phyloP scores from a whole-genome alignment of 1,140 invertebrate species.

The Anadara kagoshimensis region DNA sequence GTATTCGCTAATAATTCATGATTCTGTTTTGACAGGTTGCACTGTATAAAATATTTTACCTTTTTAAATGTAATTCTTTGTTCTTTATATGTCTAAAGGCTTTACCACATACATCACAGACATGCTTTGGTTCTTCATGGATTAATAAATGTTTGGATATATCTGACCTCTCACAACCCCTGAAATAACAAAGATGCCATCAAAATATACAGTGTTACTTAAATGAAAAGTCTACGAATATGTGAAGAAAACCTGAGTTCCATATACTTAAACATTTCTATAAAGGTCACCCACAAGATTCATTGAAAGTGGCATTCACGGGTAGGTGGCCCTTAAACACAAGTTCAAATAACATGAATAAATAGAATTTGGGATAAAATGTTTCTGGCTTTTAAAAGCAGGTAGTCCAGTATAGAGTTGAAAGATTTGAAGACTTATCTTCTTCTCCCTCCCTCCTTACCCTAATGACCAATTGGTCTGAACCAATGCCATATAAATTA shows the following conservation, averaged over 20 bases:
- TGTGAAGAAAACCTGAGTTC: no score
- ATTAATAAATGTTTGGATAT: conserved; percentile 74
- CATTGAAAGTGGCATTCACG: neutral
- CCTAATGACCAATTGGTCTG: no score
- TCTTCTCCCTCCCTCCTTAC: no score
- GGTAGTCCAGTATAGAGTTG: no score
- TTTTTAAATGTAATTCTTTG: conserved; percentile 74
- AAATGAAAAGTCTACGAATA: neutral
- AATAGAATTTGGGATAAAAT: no score
- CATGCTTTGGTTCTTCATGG: conserved; percentile 73
- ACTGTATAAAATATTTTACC: conserved; percentile 49
- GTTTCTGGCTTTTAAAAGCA: no score
- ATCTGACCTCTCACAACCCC: conserved; percentile 74
- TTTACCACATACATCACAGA: conserved; percentile 72
- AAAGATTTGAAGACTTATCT: no score
- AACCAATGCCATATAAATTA: no score
- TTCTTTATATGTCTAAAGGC: conserved; percentile 74
- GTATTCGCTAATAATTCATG: neutral
- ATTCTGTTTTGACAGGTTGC: neutral
- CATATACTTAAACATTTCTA: neutral
- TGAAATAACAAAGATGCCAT: conserved; percentile 44
- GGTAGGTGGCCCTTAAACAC: conserved; percentile 8
- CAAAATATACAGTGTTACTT: neutral
- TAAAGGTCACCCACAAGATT: no score
- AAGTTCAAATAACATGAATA: no score